A percentile compares a stretch with the other conserved stretches of the same genome.
These are phyloP conservation scores for Heliconius hewitsoni DNA, from an alignment of 1,140 invertebrate genomes.

Conservation along the genomic window DNA sequence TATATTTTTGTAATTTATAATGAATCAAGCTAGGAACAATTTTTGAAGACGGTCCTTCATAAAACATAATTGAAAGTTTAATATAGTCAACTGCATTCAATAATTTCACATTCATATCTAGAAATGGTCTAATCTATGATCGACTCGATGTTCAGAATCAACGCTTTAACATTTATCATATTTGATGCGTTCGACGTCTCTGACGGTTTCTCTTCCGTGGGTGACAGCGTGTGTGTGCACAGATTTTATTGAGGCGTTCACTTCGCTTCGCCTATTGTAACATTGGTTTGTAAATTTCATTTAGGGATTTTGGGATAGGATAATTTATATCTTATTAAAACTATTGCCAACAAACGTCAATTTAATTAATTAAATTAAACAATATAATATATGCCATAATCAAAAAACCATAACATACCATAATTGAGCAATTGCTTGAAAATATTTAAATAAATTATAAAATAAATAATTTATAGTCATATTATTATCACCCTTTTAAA, in stretches of 20 bases:
- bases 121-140: slow-evolving; percentile 22
- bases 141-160: slow-evolving; percentile 37
- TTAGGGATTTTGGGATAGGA: background rate
- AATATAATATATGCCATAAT: no score
- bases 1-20: no score
- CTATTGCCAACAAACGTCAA: no score
- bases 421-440: no score
- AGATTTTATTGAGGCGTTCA: slow-evolving; percentile 43
- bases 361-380: no score
- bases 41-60: no score
- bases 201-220: slow-evolving; percentile 70
- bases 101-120: slow-evolving; percentile 18
- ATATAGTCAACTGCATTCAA: background rate
- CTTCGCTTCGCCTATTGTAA: slow-evolving; percentile 18
- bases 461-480: no score
- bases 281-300: background rate
- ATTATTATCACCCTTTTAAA: no score
- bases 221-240: slow-evolving; percentile 56
- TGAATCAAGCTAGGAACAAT: no score
- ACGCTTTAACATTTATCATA: slow-evolving; percentile 74
- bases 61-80: background rate
- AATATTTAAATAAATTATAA: no score
- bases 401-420: no score
- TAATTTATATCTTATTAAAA: no score
- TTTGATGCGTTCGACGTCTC: slow-evolving; percentile 69